Evolutionary conservation across 2,888 invertebrate species (phyloP).

Genomic region (Griposia aprilina): DNA sequence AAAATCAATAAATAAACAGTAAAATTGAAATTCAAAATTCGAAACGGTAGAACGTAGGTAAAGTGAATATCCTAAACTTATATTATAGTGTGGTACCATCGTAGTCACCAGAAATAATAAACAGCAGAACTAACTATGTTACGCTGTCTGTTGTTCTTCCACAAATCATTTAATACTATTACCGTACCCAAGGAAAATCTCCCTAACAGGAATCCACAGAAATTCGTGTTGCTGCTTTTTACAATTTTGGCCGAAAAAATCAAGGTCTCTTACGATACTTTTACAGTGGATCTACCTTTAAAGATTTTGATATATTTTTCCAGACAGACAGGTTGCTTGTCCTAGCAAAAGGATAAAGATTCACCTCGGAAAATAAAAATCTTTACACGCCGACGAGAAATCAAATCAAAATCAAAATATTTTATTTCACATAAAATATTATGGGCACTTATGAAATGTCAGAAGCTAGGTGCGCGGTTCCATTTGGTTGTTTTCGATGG

Average conservation of each 20-base stretch:
- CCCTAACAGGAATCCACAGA: no score
- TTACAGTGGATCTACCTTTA: not conserved
- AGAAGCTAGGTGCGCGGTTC: no score
- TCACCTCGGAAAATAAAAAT: not conserved
- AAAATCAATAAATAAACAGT: no score
- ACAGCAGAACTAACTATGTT: not conserved
- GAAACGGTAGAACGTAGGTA: no score
- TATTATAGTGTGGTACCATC: not conserved
- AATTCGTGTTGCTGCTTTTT: not conserved
- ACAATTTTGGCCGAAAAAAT: not conserved
- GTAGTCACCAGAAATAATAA: not conserved
- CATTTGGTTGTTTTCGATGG: no score
- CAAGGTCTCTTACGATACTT: not conserved
- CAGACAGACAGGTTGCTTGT: not conserved
- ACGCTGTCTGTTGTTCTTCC: not conserved
- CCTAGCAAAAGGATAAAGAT: not conserved
- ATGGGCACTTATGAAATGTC: no score
- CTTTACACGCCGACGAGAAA: not conserved
- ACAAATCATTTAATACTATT: constrained; percentile 11
- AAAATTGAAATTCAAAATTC: no score
- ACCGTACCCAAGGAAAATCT: not conserved
- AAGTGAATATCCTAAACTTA: not conserved
- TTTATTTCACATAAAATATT: no score
- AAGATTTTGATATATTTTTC: not conserved
- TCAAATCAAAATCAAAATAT: no score